Base-by-base conservation (phyloP, 2,888 invertebrate species). In the Chymomyza amoena region DNA sequence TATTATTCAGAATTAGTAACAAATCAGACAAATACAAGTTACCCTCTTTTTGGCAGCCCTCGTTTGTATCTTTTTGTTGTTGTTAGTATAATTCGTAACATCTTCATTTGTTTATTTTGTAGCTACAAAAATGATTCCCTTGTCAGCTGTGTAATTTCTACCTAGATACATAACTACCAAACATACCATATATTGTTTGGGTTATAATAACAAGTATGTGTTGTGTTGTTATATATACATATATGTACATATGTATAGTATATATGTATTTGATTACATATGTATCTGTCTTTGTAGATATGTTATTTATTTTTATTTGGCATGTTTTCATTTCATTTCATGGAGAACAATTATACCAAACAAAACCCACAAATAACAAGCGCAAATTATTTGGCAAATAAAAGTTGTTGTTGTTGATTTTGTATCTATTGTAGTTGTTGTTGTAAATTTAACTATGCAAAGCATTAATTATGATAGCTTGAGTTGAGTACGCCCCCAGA, bases 291-390 rank as follows among this genome's bases (percentile, higher is more conserved):
- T 68, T 68, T 69, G 64, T 66, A 77, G 51, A 25, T 54, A 64
- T 64, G 63, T 70, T 75, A 73, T 77, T 84, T 73, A 64, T 65
- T 73, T 82, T 77, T 73, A 71, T 68, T 77, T 67, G 64, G 61
- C 69, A 70, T 81, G 78, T 87, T 83, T 84, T 73, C 70, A 50
- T 81, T 81, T 81, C 73, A 81, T 86, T 86, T 83, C n/a, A n/a
- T 69, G 76, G 60, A 57, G 64, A 65, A 64, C 61, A 68, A 73
- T 73, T 68, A 68, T n/a, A 18, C 51, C 28, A 9, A 64, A 18
- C 36, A 62, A 70, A 32, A 32, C 32, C 7, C 66, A 76, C 66
- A 50, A 61, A 67, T 56, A 57, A 57, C 16, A n/a, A 56, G 56
- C 56, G 9, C 56, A 59, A 59, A 59, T 15, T 28, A 59, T 32